Percentiles rank a stretch among this genome's conserved stretches.
These are phyloP conservation scores for Danio albolineatus DNA, from an alignment of 2,797 vertebrate species.

Conservation along the genomic window DNA sequence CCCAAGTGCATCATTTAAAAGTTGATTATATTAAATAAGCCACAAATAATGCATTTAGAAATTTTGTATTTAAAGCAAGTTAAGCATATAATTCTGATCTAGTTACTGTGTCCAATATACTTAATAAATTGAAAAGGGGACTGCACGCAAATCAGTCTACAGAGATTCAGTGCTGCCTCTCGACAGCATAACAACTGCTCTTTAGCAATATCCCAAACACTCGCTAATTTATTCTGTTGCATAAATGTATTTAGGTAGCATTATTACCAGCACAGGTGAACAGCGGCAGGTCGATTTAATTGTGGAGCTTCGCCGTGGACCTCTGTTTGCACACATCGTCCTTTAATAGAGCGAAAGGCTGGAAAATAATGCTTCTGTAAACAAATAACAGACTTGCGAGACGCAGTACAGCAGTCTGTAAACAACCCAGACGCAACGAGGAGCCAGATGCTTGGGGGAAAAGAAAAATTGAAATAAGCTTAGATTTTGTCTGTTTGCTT, in stretches of 20 bases:
- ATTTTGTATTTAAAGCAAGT: background rate
- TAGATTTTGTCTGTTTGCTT: slow-evolving; percentile 12
- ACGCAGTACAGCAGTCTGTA: slow-evolving; percentile 23
- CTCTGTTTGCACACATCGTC: slow-evolving; percentile 40
- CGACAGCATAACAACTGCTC: background rate
- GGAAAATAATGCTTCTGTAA: slow-evolving; percentile 13
- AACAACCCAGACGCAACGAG: slow-evolving; percentile 16
- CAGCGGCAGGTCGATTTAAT: slow-evolving; percentile 22
- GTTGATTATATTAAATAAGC: background rate
- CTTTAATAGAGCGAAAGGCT: slow-evolving; percentile 26
- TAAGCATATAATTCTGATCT: background rate
- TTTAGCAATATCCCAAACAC: slow-evolving; percentile 21
- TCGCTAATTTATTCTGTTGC: slow-evolving; percentile 21
- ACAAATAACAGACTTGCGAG: slow-evolving; percentile 38
- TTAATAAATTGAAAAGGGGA: background rate
- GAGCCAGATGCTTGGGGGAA: slow-evolving; percentile 14
- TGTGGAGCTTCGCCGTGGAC: background rate
- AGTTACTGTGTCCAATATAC: background rate
- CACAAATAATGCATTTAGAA: background rate
- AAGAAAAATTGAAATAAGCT: background rate
- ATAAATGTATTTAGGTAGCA: slow-evolving; percentile 32
- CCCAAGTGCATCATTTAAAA: background rate
- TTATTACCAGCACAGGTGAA: slow-evolving; percentile 16
- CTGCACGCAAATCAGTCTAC: background rate
- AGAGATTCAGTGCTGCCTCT: background rate